These are phyloP conservation scores for Ailuropoda melanoleuca DNA, from an alignment of 2,113 vertebrate genomes.

Conservation along the genomic window DNA sequence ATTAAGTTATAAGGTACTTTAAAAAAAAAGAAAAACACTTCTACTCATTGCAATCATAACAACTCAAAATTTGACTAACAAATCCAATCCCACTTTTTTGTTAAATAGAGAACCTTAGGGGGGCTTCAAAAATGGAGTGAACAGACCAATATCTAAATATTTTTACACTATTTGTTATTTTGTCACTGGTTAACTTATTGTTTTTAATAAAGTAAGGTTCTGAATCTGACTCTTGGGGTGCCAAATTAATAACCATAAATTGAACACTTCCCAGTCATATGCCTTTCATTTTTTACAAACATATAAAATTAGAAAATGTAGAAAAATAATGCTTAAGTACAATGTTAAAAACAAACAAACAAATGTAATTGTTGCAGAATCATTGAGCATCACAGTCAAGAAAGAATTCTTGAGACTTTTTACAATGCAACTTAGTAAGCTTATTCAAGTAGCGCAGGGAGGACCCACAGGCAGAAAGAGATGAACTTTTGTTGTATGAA, in stretches of 20 bases:
- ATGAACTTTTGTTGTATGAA: neutral
- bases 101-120: neutral
- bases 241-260: neutral
- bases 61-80: neutral
- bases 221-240: neutral
- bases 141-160: neutral
- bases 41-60: neutral
- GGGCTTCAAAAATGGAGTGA: neutral
- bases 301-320: neutral
- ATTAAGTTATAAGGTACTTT: neutral
- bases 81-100: neutral
- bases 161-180: neutral
- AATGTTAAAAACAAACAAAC: neutral
- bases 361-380: neutral
- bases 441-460: neutral
- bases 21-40: neutral
- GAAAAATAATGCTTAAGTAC: neutral
- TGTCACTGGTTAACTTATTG: neutral
- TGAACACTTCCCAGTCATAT: neutral
- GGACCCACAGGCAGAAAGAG: neutral
- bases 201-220: neutral
- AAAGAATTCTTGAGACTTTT: neutral
- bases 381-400: neutral
- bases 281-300: neutral
- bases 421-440: neutral